Evolutionary conservation across 2,113 vertebrate genomes (phyloP).

Genomic region (Gallinago jamesoni): DNA sequence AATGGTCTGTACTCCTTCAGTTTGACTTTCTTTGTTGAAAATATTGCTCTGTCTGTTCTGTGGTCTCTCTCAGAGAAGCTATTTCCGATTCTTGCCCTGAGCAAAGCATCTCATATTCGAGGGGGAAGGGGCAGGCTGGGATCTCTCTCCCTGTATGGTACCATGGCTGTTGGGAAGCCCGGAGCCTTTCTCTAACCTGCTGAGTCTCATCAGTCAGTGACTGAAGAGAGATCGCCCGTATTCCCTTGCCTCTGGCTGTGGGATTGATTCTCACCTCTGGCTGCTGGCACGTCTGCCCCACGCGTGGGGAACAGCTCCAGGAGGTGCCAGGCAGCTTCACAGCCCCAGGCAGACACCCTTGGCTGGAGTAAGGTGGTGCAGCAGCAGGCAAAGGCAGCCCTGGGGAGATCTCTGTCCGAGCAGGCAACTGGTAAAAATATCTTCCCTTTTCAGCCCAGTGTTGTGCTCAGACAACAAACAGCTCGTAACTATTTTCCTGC

Average conservation of each 20-base stretch:
- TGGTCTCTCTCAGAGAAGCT: conserved; percentile 15
- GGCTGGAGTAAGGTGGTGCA: neutral
- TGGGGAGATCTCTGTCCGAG: neutral
- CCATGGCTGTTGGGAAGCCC: neutral
- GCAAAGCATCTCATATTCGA: neutral
- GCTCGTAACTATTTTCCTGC: neutral
- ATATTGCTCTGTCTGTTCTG: conserved; percentile 11
- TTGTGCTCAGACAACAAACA: neutral
- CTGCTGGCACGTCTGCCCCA: neutral
- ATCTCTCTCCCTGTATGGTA: neutral
- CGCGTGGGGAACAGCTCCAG: rapidly evolving
- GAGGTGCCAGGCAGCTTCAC: neutral
- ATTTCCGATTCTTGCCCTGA: conserved; percentile 41
- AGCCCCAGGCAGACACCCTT: neutral
- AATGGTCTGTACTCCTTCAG: conserved; percentile 85
- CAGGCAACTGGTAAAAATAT: neutral
- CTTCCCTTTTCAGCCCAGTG: neutral
- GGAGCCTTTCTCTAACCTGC: conserved; percentile 17
- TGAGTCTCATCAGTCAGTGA: neutral
- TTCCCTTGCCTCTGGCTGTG: neutral
- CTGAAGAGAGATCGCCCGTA: neutral
- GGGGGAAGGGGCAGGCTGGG: conserved; percentile 24
- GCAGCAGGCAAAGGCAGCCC: neutral
- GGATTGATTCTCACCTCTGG: neutral
- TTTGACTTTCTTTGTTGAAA: conserved; percentile 37